Evolutionary conservation across 2,888 invertebrate genomes (phyloP).

Genomic region (Tridacna crocea): DNA sequence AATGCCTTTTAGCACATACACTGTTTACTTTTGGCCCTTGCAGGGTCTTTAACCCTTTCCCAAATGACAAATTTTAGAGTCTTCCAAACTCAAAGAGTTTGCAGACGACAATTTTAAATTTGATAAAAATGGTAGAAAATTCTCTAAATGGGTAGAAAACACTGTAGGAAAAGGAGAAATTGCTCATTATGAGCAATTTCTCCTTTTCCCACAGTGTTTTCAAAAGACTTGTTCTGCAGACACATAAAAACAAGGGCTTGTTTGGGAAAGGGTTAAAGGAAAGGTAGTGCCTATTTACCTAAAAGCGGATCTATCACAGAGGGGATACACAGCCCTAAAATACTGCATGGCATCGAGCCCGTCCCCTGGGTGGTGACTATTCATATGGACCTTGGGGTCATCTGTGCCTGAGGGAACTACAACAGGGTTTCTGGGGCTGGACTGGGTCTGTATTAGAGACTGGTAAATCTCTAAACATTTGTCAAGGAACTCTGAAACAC

Average conservation of each 20-base stretch:
- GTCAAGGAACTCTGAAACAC: constrained; percentile 80
- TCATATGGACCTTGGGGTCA: constrained; percentile 72
- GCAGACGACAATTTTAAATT: no score
- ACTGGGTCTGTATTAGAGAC: constrained; percentile 75
- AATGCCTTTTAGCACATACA: no score
- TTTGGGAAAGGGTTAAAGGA: background rate
- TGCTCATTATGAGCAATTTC: no score
- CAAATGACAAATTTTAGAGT: no score
- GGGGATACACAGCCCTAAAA: constrained; percentile 78
- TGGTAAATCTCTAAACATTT: constrained; percentile 79
- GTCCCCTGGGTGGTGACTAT: constrained; percentile 71
- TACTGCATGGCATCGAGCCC: constrained; percentile 82
- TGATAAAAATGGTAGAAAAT: no score
- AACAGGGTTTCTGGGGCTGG: constrained; percentile 80
- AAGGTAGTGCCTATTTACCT: constrained; percentile 66
- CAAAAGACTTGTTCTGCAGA: no score
- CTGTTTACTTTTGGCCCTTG: no score
- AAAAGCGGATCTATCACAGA: constrained; percentile 77
- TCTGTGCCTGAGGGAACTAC: constrained; percentile 81
- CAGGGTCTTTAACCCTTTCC: no score
- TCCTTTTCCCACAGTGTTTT: no score
- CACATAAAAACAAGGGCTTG: background rate
- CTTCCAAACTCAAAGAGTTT: no score
- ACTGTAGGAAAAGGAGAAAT: no score
- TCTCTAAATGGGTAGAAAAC: no score